phyloP scores from a whole-genome alignment of 2,113 vertebrate species.

The Peucedramus taeniatus region DNA sequence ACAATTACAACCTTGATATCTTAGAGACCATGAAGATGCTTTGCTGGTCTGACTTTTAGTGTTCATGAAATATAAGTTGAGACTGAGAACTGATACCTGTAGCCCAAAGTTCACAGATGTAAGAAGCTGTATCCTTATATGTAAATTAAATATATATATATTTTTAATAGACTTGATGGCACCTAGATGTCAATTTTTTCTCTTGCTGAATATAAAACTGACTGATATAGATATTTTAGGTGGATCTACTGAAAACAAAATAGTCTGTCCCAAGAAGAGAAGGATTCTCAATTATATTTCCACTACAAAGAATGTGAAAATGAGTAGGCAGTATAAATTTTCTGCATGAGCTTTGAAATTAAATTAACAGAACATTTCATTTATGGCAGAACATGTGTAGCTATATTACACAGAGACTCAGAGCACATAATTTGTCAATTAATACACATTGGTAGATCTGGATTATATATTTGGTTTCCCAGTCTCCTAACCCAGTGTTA shows the following conservation, averaged over 20 bases:
- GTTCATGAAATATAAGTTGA: not conserved
- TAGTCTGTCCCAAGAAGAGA: not conserved
- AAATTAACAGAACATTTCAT: not conserved
- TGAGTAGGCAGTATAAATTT: not conserved
- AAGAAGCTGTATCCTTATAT: not conserved
- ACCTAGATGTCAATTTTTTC: not conserved
- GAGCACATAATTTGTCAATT: not conserved
- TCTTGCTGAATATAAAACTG: not conserved
- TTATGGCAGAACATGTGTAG: not conserved
- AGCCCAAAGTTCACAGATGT: not conserved
- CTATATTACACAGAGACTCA: not conserved
- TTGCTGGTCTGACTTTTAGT: not conserved
- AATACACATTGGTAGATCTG: not conserved
- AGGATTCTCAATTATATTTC: not conserved
- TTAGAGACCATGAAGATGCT: not conserved
- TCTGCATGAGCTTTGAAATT: not conserved
- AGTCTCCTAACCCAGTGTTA: not conserved
- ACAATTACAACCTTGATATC: not conserved
- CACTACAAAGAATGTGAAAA: not conserved
- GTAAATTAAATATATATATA: not conserved
- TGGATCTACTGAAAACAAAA: not conserved
- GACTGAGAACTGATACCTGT: not conserved
- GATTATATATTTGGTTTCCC: not conserved
- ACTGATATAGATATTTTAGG: not conserved
- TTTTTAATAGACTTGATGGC: not conserved